A percentile compares a stretch with the other conserved stretches of the same genome.
Evolutionary conservation across 2,113 vertebrate species (phyloP).

Genomic region (Abramis brama): DNA sequence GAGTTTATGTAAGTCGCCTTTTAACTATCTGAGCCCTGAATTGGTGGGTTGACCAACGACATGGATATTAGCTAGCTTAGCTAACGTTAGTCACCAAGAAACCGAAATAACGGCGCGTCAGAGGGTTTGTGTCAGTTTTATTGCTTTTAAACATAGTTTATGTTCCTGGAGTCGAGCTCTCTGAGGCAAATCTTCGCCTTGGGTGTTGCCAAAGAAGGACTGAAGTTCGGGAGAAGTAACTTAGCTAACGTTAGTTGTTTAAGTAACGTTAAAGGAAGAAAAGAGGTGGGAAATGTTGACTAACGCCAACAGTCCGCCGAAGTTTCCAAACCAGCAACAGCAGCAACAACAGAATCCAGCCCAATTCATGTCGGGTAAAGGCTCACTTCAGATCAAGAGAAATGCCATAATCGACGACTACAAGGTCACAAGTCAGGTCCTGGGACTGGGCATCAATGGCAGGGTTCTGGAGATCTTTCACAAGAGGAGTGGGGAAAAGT

Average conservation of each 20-base stretch:
- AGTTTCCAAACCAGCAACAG: constrained; percentile 72
- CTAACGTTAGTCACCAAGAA: constrained; percentile 42
- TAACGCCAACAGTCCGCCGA: constrained; percentile 80
- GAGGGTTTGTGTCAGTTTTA: constrained; percentile 28
- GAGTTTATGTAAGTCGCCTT: background rate
- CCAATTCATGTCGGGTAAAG: constrained; percentile 76
- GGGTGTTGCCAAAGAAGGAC: constrained; percentile 35
- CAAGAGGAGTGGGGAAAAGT: constrained; percentile 89
- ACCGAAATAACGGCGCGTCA: constrained; percentile 1
- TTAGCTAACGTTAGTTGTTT: background rate
- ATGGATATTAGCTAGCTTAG: constrained; percentile 60
- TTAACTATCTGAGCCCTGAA: constrained; percentile 4
- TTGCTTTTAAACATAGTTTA: constrained; percentile 22
- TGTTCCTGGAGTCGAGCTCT: constrained; percentile 45
- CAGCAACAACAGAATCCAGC: constrained; percentile 72
- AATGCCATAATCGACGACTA: constrained; percentile 95
- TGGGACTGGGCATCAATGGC: constrained; percentile 95
- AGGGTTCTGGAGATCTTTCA: constrained; percentile 92
- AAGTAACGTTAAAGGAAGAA: constrained; percentile 20
- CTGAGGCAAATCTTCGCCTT: constrained; percentile 31
- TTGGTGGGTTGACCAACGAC: constrained; percentile 42
- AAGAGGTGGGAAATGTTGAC: constrained; percentile 76
- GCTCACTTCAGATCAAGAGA: constrained; percentile 86
- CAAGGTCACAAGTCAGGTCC: constrained; percentile 93
- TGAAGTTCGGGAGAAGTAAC: constrained; percentile 34